Conservation (phyloP, 2,888 invertebrate genomes). For the Eupithecia pulchellata region DNA sequence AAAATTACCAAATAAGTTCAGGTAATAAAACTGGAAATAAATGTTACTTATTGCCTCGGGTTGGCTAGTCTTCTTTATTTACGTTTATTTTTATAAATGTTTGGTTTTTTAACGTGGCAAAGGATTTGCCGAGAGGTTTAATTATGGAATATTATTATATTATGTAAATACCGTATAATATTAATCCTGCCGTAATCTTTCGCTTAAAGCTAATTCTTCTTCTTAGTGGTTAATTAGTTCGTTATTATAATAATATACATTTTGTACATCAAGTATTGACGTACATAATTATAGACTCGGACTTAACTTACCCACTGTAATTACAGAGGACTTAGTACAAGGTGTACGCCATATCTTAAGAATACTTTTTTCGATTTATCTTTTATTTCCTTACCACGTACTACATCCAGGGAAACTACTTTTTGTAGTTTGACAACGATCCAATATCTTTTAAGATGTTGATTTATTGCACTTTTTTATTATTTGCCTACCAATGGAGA, state of each 20-base stretch:
- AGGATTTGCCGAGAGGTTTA: background rate
- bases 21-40: slow-evolving; percentile 44
- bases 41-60: slow-evolving; percentile 35
- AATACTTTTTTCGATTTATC: too few species aligned
- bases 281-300: background rate
- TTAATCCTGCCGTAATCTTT: background rate
- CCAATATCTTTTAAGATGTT: too few species aligned
- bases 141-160: background rate
- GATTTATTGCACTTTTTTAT: too few species aligned
- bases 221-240: background rate
- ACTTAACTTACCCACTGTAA: too few species aligned
- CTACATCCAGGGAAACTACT: too few species aligned
- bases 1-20: slow-evolving; percentile 46
- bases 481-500: too few species aligned
- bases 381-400: too few species aligned
- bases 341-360: too few species aligned
- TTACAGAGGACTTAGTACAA: too few species aligned
- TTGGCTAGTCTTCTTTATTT: slow-evolving; percentile 23
- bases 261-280: background rate
- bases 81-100: slow-evolving; percentile 7
- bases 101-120: background rate
- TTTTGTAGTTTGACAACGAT: too few species aligned
- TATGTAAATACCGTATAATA: background rate
- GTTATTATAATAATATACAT: background rate
- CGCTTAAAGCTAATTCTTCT: background rate